Base-by-base conservation (phyloP, 2,113 vertebrate genomes). In the Platichthys stellatus region DNA sequence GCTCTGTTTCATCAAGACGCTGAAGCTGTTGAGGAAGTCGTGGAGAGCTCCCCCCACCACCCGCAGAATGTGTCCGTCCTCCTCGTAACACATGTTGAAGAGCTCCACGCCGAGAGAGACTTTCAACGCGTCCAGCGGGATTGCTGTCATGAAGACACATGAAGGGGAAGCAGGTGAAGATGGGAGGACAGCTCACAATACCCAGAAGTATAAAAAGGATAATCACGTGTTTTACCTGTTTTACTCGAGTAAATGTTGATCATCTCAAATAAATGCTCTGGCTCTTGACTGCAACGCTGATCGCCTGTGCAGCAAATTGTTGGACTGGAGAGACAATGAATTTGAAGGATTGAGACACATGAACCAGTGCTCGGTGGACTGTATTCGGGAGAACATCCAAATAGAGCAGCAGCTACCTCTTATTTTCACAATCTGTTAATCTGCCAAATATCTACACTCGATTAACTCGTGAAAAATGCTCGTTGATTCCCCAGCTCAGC, bases 1-100 rank as follows among this genome's bases (percentile, higher is more conserved):
- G 88, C 96, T 96, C 85, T 98, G 97, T 82, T 97, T 98, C 88
- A 99, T 89, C 74, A 99, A 94, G 69, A 98, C 97, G 69, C 97
- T 97, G 91, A 99, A 98, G 89, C 98, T 99, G 87, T 99, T 99
- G 81, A 99, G 93, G 89, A 99, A 99, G 92, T 99, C 97, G 20
- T 98, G 97, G 21, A 99, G 96, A 0, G 97, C 97, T 72, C 97
- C 97, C 78, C 97, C 98, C 66, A 99, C 97, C 86, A 97, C 97
- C 10, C 93, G 94, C 49, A 99, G 89, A 90, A 98, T 96, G 80
- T 98, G 96, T 72, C 96, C 94, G 62, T 99, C 97, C 90, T 99
- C 97, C 90, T 98, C 96, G 17, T 98, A 99, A 84, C 97, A 98
- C 87, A 96, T 95, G 90, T 94, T 95, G 86, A 99, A 99, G 40